These are phyloP conservation scores for Anabas testudineus DNA, from an alignment of 2,797 vertebrate genomes.

Conservation along the genomic window DNA sequence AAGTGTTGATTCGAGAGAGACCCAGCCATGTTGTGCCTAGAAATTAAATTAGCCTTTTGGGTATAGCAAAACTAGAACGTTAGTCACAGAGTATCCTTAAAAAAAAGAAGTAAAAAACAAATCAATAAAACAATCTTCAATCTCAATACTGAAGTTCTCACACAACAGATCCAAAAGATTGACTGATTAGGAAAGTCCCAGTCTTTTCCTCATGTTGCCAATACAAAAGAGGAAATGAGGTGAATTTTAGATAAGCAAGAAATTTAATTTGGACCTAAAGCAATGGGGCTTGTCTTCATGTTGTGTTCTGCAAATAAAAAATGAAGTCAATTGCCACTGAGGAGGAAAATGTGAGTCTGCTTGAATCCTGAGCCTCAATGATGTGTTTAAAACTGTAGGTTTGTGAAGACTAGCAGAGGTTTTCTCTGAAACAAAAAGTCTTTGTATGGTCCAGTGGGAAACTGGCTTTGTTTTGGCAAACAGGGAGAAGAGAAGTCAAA, in stretches of 20 bases:
- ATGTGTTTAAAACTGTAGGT: constrained; percentile 11
- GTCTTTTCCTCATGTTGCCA: neutral
- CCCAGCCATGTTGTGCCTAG: constrained; percentile 1
- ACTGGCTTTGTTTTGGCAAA: constrained; percentile 55
- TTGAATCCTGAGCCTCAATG: constrained; percentile 21
- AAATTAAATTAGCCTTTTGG: constrained; percentile 14
- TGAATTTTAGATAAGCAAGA: constrained; percentile 30
- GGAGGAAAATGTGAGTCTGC: constrained; percentile 23
- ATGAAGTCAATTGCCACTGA: constrained; percentile 29
- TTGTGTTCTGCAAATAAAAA: constrained; percentile 26
- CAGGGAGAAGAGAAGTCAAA: constrained; percentile 42
- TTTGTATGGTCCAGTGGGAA: constrained; percentile 61
- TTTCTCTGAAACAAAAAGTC: constrained; percentile 56
- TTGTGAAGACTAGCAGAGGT: constrained; percentile 27
- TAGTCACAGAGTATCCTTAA: constrained; percentile 6
- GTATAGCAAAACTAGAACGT: neutral
- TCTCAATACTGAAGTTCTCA: constrained; percentile 29
- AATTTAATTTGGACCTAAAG: constrained; percentile 36
- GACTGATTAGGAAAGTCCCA: constrained; percentile 19
- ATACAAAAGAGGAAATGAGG: constrained; percentile 12
- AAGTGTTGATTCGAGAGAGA: too few species aligned
- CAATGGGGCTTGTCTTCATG: constrained; percentile 39
- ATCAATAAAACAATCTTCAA: constrained; percentile 17
- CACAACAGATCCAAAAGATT: constrained; percentile 36
- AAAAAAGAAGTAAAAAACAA: neutral